Evolutionary conservation across 2,888 invertebrate genomes (phyloP).

Genomic region (Sminthurides aquaticus): DNA sequence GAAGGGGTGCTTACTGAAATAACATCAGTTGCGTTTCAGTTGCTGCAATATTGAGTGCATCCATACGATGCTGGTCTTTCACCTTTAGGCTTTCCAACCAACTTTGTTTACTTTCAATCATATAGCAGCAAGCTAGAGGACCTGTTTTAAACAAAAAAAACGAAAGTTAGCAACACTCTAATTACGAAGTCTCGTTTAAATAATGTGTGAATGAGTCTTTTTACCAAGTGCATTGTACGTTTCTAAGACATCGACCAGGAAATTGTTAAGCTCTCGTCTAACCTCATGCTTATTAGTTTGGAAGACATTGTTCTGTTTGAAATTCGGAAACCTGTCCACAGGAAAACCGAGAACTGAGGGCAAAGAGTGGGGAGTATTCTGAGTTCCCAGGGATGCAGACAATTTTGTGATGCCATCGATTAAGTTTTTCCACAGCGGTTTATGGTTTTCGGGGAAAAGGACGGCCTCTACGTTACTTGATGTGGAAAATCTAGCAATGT

Average conservation of each 20-base stretch:
- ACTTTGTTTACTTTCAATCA: not conserved
- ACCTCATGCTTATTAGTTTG: not conserved
- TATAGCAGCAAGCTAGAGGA: not conserved
- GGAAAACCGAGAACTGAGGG: not conserved
- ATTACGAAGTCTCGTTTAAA: not conserved
- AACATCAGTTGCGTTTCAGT: not conserved
- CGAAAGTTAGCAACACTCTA: not conserved
- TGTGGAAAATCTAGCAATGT: constrained; percentile 7
- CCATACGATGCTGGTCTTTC: not conserved
- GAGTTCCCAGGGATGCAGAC: not conserved
- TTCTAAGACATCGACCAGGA: constrained; percentile 6
- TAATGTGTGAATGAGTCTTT: not conserved
- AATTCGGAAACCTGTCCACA: not conserved
- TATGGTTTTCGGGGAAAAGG: not conserved
- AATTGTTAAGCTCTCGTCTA: not conserved
- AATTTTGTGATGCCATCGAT: not conserved
- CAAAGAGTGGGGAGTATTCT: not conserved
- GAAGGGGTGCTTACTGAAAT: too few relatives aligned
- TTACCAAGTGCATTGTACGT: constrained; percentile 7
- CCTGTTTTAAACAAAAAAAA: not conserved
- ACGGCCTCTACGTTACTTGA: not conserved
- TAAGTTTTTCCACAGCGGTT: not conserved
- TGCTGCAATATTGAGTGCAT: constrained; percentile 1
- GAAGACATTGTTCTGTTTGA: not conserved
- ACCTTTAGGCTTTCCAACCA: not conserved